Evolutionary conservation across 2,888 invertebrate genomes (phyloP).

Genomic region (Frankliniella fusca): DNA sequence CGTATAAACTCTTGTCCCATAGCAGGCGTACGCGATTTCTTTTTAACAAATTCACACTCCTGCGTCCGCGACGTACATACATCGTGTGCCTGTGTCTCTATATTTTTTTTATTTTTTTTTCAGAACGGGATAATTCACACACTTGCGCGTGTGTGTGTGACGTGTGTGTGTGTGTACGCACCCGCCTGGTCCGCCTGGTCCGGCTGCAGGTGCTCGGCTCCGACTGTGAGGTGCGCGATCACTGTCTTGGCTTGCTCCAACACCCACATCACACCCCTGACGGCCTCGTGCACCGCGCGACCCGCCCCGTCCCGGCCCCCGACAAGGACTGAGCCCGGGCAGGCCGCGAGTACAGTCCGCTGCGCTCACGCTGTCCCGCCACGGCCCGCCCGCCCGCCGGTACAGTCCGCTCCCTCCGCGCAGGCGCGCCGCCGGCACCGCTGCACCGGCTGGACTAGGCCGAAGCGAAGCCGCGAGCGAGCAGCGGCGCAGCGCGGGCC

Average conservation of each 20-base stretch:
- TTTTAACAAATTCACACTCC: no score
- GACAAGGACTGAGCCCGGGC: not conserved
- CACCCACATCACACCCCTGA: not conserved
- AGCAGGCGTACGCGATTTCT: no score
- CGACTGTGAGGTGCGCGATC: not conserved
- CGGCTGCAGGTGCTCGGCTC: not conserved
- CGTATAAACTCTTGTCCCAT: no score
- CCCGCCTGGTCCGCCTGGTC: not conserved
- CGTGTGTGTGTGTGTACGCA: not conserved
- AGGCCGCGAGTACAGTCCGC: not conserved
- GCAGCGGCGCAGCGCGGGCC: not conserved
- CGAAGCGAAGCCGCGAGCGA: not conserved
- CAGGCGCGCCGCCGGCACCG: not conserved
- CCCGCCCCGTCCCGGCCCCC: not conserved
- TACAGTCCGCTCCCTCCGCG: not conserved
- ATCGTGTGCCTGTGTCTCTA: no score
- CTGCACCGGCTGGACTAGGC: not conserved
- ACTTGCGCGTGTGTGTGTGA: no score
- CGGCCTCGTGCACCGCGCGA: not conserved
- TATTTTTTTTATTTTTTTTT: no score
- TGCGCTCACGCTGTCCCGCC: not conserved
- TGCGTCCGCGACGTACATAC: no score
- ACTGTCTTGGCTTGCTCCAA: constrained; percentile 22
- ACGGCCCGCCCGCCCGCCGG: not conserved
- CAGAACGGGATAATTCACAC: no score